phyloP scores from a whole-genome alignment of 2,797 vertebrate genomes.

The Sebastes oblongus region DNA sequence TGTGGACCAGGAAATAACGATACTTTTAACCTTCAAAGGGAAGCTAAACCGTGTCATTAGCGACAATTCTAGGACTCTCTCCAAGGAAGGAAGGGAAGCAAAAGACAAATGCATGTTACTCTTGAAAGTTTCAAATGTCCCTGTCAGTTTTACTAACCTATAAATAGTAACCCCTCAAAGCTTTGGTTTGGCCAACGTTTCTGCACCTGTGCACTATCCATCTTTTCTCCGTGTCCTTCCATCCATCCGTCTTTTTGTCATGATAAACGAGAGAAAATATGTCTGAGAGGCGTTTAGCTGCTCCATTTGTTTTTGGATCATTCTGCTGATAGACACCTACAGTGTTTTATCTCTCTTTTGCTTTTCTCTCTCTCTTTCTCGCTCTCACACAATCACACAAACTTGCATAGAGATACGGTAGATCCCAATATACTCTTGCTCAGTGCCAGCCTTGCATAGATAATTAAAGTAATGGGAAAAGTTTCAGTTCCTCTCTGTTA shows the following conservation, averaged over 20 bases:
- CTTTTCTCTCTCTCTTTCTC: not conserved
- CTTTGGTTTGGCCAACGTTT: not conserved
- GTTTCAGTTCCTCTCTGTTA: not conserved
- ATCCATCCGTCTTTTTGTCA: not conserved
- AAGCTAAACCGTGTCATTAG: not conserved
- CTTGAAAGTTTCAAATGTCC: not conserved
- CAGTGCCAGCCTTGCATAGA: not conserved
- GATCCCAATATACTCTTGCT: not conserved
- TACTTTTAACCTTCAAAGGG: not conserved
- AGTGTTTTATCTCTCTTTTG: not conserved
- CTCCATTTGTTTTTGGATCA: no score
- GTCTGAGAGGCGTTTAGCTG: not conserved
- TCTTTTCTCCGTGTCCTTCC: not conserved
- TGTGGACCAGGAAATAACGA: not conserved
- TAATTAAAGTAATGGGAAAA: not conserved
- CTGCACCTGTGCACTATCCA: not conserved
- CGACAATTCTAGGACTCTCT: not conserved
- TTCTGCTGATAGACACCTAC: not conserved
- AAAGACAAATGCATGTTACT: not conserved
- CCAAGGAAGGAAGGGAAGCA: not conserved
- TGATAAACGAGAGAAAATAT: not conserved
- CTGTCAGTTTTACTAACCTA: constrained; percentile 1
- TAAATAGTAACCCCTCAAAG: not conserved
- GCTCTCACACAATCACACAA: not conserved
- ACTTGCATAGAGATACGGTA: not conserved